Evolutionary conservation across 1,140 invertebrate genomes (phyloP), one percentile per base, ranked within the genome.

Genomic region (Chymomyza costata): DNA sequence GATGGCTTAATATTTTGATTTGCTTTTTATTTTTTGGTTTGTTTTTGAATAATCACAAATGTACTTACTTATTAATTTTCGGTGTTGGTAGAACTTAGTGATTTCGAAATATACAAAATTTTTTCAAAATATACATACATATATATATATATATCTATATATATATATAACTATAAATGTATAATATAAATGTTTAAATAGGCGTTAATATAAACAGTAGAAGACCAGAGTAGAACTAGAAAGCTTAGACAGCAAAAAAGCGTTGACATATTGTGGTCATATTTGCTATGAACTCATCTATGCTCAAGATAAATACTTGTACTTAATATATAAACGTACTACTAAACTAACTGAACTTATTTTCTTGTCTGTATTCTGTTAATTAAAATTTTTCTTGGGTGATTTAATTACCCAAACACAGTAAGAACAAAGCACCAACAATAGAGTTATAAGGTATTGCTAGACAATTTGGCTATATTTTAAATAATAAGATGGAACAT

Each of bases 381-480:
- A n/a, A 34, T 65, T 69, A n/a, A 69, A 49, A 32, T 37, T 67
- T 60, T 53, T 37, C 39, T 18, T 37, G 38, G 53, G 61, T 70
- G 76, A 74, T 81, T 39, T 41, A 82, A 81, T 81, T 81, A 78
- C 61, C 64, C 48, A 38, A 70, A 74, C 74, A 83, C 67, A 73
- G 82, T 84, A 84, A 84, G 82, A 83, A 70, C 71, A 83, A 83
- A 83, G 82, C 82, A 84, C 82, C 82, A 84, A 82, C 78, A 82
- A 80, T 82, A 82, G 71, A 65, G 48, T 52, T 61, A 55, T 81
- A 81, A 81, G 74, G 62, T 49, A 25, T 25, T 25, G 21, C 21
- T 25, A 5, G 21, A 25, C 21, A 25, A 25, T 25, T 25, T 25
- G 21, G 21, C 21, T 25, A 8, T 35, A 49, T 39, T 46, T 45